Percentiles rank a stretch among this genome's conserved stretches.
phyloP scores from a whole-genome alignment of 2,888 invertebrate species.

The Creontiades dilutus region DNA sequence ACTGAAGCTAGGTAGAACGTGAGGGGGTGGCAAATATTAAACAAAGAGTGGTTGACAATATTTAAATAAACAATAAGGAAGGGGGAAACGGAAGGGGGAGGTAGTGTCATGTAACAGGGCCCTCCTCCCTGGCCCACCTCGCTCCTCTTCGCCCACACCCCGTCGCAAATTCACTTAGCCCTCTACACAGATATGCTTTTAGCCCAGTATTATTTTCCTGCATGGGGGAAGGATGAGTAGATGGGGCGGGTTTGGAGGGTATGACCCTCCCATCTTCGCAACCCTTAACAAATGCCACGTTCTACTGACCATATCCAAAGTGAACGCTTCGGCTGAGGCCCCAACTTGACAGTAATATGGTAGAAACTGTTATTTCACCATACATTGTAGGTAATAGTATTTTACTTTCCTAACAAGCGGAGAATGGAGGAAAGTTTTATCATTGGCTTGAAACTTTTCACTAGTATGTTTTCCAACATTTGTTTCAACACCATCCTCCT shows the following conservation, averaged over 20 bases:
- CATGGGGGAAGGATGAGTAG: constrained; percentile 74
- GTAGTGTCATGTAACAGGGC: constrained; percentile 62
- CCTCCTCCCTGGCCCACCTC: constrained; percentile 30
- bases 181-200: constrained; percentile 78
- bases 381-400: no score
- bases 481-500: no score
- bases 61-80: constrained; percentile 70
- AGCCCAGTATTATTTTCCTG: constrained; percentile 77
- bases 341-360: not conserved
- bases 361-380: no score
- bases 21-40: constrained; percentile 49
- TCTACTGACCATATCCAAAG: constrained; percentile 65
- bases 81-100: constrained; percentile 23
- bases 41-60: constrained; percentile 67
- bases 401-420: no score
- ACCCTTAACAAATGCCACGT: constrained; percentile 66
- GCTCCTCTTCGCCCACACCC: not conserved
- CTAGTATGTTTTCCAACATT: no score
- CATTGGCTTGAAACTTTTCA: no score
- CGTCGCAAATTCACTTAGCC: constrained; percentile 77
- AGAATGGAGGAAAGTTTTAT: no score
- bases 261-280: constrained; percentile 65
- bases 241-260: constrained; percentile 75
- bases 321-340: constrained; percentile 18
- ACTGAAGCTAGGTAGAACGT: constrained; percentile 2